phyloP scores from a whole-genome alignment of 2,113 vertebrate genomes.

The Rhegmatorhina hoffmannsi region DNA sequence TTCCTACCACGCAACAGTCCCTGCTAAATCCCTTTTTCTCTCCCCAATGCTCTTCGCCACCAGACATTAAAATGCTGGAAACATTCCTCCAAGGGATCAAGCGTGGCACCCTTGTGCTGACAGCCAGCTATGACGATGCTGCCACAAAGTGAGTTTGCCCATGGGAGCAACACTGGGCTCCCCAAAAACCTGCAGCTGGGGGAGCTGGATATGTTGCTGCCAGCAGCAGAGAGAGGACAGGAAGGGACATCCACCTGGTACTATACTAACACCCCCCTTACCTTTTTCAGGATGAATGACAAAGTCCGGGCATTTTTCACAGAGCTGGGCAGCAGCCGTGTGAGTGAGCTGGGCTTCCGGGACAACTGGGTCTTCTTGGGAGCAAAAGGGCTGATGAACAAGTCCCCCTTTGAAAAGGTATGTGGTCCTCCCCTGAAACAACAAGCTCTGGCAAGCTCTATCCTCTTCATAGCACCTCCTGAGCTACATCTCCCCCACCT shows the following conservation, averaged over 20 bases:
- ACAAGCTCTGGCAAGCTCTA: not conserved
- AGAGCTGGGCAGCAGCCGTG: conserved; percentile 79
- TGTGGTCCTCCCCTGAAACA: not conserved
- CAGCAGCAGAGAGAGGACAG: not conserved
- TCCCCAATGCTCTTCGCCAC: not conserved
- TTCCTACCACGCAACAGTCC: not conserved
- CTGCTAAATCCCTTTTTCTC: not conserved
- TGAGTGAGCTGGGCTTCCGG: conserved; percentile 71
- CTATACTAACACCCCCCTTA: not conserved
- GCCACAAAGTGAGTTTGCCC: conserved; percentile 82
- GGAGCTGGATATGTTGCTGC: not conserved
- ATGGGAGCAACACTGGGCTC: rapidly evolving
- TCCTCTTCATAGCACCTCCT: not conserved
- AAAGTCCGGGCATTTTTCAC: conserved; percentile 72
- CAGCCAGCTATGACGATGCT: conserved; percentile 84
- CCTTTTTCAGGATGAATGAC: conserved; percentile 78
- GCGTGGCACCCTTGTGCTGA: conserved; percentile 73
- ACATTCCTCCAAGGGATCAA: conserved; percentile 76
- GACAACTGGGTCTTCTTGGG: conserved; percentile 92
- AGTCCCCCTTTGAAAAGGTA: conserved; percentile 88
- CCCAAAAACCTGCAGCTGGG: not conserved
- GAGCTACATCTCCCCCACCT: not conserved
- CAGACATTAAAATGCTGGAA: conserved; percentile 66
- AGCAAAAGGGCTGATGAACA: conserved; percentile 63
- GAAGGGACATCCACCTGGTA: not conserved